These are phyloP conservation scores for Malurus melanocephalus DNA, from an alignment of 2,113 vertebrate genomes.

Conservation along the genomic window DNA sequence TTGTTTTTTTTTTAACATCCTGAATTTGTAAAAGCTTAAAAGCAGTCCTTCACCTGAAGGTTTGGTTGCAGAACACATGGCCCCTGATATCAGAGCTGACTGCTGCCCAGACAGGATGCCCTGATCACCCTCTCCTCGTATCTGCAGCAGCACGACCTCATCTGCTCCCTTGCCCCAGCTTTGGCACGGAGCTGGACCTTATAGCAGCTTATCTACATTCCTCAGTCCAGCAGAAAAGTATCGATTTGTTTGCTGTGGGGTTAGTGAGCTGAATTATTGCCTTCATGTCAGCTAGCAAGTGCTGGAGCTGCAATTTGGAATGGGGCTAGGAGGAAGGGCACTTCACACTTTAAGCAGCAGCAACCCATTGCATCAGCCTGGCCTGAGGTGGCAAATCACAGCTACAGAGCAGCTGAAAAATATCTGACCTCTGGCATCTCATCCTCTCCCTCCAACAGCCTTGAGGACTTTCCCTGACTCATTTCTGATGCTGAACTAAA, in stretches of 20 bases:
- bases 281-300: neutral
- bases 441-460: neutral
- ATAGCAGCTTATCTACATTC: neutral
- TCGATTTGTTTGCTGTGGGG: neutral
- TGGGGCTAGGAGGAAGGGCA: neutral
- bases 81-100: neutral
- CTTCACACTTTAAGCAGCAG: neutral
- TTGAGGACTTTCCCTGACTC: neutral
- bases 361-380: fast-evolving
- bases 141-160: neutral
- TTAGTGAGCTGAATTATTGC: neutral
- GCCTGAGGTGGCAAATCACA: neutral
- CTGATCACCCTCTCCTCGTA: fast-evolving
- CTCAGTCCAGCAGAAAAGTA: neutral
- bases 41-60: neutral
- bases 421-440: neutral
- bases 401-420: neutral
- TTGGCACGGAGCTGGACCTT: fast-evolving
- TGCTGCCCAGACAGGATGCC: neutral
- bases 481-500: neutral
- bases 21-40: neutral
- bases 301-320: neutral
- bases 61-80: fast-evolving
- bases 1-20: neutral
- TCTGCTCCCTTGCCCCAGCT: neutral